Base-by-base conservation (phyloP, 2,113 vertebrate species). In the Puffinus mauretanicus region DNA sequence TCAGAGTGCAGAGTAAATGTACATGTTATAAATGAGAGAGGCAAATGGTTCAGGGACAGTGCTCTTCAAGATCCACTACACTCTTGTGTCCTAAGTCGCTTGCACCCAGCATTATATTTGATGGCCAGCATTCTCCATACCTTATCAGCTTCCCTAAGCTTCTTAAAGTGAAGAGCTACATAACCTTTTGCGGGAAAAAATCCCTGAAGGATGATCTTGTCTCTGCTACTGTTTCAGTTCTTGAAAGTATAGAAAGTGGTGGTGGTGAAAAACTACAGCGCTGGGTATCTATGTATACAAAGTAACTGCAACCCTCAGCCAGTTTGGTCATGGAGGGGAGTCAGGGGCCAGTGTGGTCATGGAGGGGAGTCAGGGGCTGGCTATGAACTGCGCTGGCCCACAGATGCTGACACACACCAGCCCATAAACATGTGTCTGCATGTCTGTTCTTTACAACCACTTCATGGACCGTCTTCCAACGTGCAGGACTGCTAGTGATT, bases 1-100 rank as follows among this genome's bases (percentile, higher is more conserved):
- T 81, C 47, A 15, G 30, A 88, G 54, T 4, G 4, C 20, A 75
- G 32, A 60, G 21, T 22, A 70, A 88, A 80, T 0, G 1, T 16
- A 42, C 7, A 1, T 42, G 15, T 46, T 64, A 24, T 20, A 66
- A 72, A 30, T 13, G 36, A 81, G 32, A 86, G 36, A 20, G 42
- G 25, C 16, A 40, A 88, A 66, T 17, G 46, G 64, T n/a, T 78
- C 47, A 55, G n/a, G 16, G 30, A 64, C n/a, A 30, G 6, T 1
- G 30, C 18, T 75, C 21, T 71, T 66, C 47, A 51, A 24, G 46
- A 66, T n/a, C 32, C 52, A 57, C 24, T 46, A 11, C 77, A 51
- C 24, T 49, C 66, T 16, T 24, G 9, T 8, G n/a, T 51, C n/a
- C 25, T 36, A n/a, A 54, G 66, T 42, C 0, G 0, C 66, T 29